Conservation (phyloP, 2,888 invertebrate species). For the Sinohyriopsis cumingii region DNA sequence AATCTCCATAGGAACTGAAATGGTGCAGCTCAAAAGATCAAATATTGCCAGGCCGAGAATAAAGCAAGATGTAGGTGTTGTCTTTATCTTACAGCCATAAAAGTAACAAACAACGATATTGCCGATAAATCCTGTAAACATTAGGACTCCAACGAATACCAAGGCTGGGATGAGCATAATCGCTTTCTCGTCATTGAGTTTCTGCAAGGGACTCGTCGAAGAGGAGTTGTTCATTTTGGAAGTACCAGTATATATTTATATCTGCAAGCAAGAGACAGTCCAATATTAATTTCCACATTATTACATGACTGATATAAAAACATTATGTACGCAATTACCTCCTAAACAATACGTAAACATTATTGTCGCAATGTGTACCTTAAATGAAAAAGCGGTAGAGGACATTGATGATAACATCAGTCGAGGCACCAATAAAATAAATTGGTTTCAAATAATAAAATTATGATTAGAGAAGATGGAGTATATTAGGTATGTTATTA, state of each 20-base stretch:
- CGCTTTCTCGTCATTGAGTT: conserved; percentile 43
- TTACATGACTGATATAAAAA: too few species aligned
- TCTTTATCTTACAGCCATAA: conserved; percentile 40
- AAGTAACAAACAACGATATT: conserved; percentile 51
- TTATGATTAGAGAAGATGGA: too few species aligned
- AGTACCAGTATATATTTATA: conserved; percentile 7
- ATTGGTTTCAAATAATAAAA: too few species aligned
- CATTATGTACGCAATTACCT: too few species aligned
- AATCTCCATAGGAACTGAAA: conserved; percentile 56
- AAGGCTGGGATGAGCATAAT: conserved; percentile 46
- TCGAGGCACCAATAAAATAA: too few species aligned
- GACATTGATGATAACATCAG: too few species aligned
- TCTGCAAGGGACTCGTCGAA: conserved; percentile 4
- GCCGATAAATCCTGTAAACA: conserved; percentile 50
- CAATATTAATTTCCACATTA: too few species aligned
- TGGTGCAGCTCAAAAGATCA: conserved; percentile 47
- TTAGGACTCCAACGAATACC: conserved; percentile 41
- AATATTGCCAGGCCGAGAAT: conserved; percentile 49
- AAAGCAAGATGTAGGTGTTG: conserved; percentile 46
- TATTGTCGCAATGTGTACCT: too few species aligned
- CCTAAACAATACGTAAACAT: too few species aligned
- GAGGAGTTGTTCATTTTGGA: conserved; percentile 24
- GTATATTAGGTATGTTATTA: too few species aligned
- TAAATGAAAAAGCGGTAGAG: too few species aligned
- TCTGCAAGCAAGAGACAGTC: too few species aligned